Base-by-base conservation (phyloP, 2,797 vertebrate species). In the Mormyrus proboscirostris region DNA sequence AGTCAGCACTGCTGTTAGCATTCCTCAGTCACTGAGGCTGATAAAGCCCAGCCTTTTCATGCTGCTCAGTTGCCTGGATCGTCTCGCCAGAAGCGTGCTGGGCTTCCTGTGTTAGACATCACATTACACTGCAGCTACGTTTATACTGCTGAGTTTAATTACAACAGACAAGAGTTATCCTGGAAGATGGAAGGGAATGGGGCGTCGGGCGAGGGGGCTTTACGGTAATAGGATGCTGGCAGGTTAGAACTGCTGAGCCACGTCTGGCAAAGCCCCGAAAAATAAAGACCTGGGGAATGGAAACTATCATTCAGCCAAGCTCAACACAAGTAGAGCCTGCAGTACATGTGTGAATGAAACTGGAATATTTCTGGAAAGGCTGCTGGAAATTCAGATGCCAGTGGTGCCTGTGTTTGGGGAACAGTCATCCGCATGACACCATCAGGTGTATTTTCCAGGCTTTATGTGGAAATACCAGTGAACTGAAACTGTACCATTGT, bases 261-360 rank as follows among this genome's bases (percentile, higher is more conserved):
- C 16, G 1, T 33, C 29, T 87, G 85, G 85, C 53, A 38, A 33
- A 14, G 4, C 53, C 50, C 19, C 3, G 51, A 16, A 25, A 22
- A 59, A 14, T 59, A 22, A 44, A 59, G 53, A 84, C 38, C 84
- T 55, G 50, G 33, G 53, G 38, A n/a, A 44, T 38, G 85, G 85
- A 59, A 87, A 87, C 25, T 33, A 14, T 86, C 85, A 86, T 29
- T 33, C 4, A 59, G 85, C 85, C 53, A 87, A 59, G 14, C 5
- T 6, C 29, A 59, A 59, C 29, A 22, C 0, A 33, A 87, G 50
- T 53, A 87, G 85, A 19, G 50, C 10, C 33, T 38, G 51, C 7
- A 33, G 85, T n/a, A 7, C 33, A 44, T 87, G 85, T 86, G 84
- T 87, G 29, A 87, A 44, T 87, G 85, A 33, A 87, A 22, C 16